Conservation (phyloP, 2,113 vertebrate species). For the Pangasianodon hypophthalmus region DNA sequence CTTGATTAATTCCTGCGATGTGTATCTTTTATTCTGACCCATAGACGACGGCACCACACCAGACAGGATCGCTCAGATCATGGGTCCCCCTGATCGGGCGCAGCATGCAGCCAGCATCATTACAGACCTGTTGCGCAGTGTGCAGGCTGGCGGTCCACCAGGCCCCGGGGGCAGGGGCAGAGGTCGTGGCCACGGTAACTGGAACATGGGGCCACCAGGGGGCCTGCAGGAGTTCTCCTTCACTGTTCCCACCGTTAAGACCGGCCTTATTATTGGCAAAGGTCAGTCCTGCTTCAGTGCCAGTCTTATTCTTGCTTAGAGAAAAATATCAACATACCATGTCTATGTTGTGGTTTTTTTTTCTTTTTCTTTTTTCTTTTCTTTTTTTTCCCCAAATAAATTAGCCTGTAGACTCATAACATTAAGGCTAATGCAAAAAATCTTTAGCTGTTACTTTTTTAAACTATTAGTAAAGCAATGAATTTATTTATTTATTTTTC, state of each 20-base stretch:
- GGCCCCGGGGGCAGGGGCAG: slow-evolving; percentile 93
- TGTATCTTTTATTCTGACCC: neutral
- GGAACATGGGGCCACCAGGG: slow-evolving; percentile 98
- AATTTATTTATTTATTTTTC: too few relatives aligned
- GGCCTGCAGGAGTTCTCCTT: slow-evolving; percentile 97
- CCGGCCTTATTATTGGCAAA: slow-evolving; percentile 98
- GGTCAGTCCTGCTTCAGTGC: slow-evolving; percentile 63
- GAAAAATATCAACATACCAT: neutral
- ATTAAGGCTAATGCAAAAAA: neutral
- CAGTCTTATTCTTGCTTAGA: neutral
- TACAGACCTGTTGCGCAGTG: slow-evolving; percentile 93
- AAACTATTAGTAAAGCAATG: neutral
- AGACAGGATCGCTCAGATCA: slow-evolving; percentile 97
- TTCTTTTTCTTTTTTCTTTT: too few relatives aligned
- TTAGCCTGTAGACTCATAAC: too few relatives aligned
- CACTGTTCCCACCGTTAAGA: slow-evolving; percentile 97
- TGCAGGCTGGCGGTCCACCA: slow-evolving; percentile 93
- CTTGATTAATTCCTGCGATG: neutral
- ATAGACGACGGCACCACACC: slow-evolving; percentile 95
- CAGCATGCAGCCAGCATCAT: slow-evolving; percentile 97
- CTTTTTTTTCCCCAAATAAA: too few relatives aligned
- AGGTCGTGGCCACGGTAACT: slow-evolving; percentile 94
- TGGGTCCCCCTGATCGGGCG: slow-evolving; percentile 93
- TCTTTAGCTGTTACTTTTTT: neutral
- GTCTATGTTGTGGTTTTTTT: too few relatives aligned